These are phyloP conservation scores for Synanthedon formicaeformis DNA, from an alignment of 2,888 invertebrate genomes.

Conservation along the genomic window DNA sequence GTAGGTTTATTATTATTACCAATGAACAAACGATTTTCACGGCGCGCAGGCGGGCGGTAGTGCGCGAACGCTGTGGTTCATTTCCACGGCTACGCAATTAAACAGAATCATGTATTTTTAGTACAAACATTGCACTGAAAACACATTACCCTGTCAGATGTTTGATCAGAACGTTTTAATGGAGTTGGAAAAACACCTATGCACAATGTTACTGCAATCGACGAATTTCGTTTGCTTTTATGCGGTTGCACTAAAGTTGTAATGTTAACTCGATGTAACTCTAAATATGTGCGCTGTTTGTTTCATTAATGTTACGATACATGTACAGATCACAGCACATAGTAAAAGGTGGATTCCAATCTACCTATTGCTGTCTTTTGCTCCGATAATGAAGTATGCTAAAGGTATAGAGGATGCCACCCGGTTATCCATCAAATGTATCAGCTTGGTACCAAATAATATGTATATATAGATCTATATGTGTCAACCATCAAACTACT, in stretches of 20 bases:
- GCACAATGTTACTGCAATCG: background rate
- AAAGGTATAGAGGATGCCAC: too few relatives aligned
- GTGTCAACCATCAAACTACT: too few relatives aligned
- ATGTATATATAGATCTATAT: too few relatives aligned
- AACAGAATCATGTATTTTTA: slow-evolving; percentile 20
- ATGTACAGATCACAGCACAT: too few relatives aligned
- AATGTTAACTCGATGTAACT: too few relatives aligned
- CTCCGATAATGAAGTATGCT: too few relatives aligned
- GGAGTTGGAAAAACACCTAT: slow-evolving; percentile 38
- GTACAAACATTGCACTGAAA: slow-evolving; percentile 38
- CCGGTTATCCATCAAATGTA: too few relatives aligned
- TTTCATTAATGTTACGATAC: too few relatives aligned
- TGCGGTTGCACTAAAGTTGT: background rate
- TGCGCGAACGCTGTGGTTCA: slow-evolving; percentile 10
- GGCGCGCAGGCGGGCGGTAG: slow-evolving; percentile 12
- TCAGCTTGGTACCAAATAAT: too few relatives aligned
- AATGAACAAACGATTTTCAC: slow-evolving; percentile 47
- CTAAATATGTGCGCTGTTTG: too few relatives aligned
- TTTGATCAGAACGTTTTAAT: slow-evolving; percentile 47
- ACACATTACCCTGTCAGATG: slow-evolving; percentile 50
- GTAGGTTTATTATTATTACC: slow-evolving; percentile 37
- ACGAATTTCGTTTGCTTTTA: background rate
- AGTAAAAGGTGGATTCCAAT: too few relatives aligned
- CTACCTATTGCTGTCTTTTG: too few relatives aligned
- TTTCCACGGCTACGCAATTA: slow-evolving; percentile 19